phyloP scores from a whole-genome alignment of 2,113 vertebrate genomes.

The Percopsis transmontana region DNA sequence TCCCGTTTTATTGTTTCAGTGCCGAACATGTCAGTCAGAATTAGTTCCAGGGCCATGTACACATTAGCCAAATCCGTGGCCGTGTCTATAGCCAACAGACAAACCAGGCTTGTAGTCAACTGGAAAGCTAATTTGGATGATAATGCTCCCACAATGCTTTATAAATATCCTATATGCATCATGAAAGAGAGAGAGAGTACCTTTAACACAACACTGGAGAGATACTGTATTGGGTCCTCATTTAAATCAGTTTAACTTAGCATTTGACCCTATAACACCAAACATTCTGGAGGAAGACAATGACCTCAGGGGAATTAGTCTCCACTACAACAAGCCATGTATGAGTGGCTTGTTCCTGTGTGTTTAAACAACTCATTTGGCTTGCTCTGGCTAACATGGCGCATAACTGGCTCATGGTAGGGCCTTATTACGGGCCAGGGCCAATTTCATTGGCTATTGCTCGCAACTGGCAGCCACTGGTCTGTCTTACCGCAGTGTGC shows the following conservation, averaged over 20 bases:
- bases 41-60: neutral
- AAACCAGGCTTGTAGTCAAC: no score
- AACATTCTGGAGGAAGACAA: neutral
- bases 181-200: neutral
- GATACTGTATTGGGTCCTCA: constrained; percentile 1
- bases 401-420: constrained; percentile 31
- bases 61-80: neutral
- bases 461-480: constrained; percentile 26
- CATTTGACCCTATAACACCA: neutral
- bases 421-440: constrained; percentile 14
- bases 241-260: neutral
- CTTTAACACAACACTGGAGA: neutral
- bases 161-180: no score
- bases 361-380: neutral
- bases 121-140: no score
- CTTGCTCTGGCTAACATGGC: constrained; percentile 1
- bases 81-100: no score
- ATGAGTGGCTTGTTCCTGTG: constrained; percentile 19
- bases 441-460: constrained; percentile 21
- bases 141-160: no score
- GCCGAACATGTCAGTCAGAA: neutral
- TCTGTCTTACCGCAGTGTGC: constrained; percentile 16
- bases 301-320: neutral
- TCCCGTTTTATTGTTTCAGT: neutral
- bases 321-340: neutral